phyloP scores from a whole-genome alignment of 2,797 vertebrate genomes.

The Sebastes diaconus region DNA sequence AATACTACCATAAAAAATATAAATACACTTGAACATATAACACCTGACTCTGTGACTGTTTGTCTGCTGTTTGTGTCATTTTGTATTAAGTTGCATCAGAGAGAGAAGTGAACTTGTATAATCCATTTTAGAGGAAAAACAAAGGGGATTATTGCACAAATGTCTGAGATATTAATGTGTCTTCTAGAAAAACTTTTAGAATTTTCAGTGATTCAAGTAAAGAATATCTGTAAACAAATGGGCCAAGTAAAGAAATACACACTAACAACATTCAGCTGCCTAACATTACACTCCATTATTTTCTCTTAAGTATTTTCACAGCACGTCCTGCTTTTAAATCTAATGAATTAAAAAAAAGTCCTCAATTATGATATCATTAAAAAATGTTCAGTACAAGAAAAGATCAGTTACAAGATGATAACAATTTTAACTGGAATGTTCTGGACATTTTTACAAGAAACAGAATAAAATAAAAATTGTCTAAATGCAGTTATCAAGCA shows the following conservation, averaged over 20 bases:
- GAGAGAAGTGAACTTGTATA: conserved; percentile 21
- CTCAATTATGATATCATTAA: conserved; percentile 3
- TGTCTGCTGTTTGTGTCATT: conserved; percentile 26
- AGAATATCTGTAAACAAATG: conserved; percentile 16
- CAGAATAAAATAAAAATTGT: neutral
- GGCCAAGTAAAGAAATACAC: neutral
- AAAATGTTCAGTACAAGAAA: conserved; percentile 19
- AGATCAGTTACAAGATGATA: conserved; percentile 15
- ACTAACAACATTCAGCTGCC: neutral
- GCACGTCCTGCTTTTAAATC: conserved; percentile 15
- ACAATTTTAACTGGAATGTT: neutral
- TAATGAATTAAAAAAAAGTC: conserved; percentile 19
- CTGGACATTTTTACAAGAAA: neutral
- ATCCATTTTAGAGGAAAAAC: conserved; percentile 49
- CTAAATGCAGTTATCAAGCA: neutral
- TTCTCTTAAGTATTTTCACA: neutral
- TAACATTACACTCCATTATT: conserved; percentile 18
- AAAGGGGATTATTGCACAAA: conserved; percentile 50
- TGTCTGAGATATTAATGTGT: conserved; percentile 42
- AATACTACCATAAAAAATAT: neutral
- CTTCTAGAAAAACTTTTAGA: conserved; percentile 31
- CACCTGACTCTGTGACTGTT: neutral
- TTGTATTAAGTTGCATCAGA: conserved; percentile 3
- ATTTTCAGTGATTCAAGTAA: conserved; percentile 31
- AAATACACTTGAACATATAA: neutral